Evolutionary conservation across 2,888 invertebrate species (phyloP).

Genomic region (Hyles lineata): DNA sequence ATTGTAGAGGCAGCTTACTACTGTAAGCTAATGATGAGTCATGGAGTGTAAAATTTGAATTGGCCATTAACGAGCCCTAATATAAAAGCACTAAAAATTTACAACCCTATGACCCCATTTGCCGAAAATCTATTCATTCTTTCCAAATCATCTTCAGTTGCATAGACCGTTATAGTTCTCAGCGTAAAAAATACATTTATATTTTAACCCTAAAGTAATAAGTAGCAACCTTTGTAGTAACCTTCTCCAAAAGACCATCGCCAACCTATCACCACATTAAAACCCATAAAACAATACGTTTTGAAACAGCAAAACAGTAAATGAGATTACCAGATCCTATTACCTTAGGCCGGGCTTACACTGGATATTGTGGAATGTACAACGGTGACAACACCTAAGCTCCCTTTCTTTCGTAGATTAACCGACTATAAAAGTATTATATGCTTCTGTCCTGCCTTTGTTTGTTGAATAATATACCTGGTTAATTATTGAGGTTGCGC

Average conservation of each 20-base stretch:
- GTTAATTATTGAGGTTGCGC: not conserved
- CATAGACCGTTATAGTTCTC: too few species aligned
- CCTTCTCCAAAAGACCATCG: not conserved
- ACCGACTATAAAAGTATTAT: not conserved
- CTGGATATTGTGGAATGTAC: constrained; percentile 20
- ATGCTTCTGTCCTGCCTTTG: not conserved
- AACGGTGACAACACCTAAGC: constrained; percentile 8
- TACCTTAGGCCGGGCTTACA: constrained; percentile 31
- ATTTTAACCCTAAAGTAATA: too few species aligned
- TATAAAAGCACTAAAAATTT: too few species aligned
- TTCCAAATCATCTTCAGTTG: too few species aligned
- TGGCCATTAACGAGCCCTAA: too few species aligned
- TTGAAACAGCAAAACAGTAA: constrained; percentile 29
- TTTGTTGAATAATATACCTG: not conserved
- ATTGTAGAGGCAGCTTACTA: too few species aligned
- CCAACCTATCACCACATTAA: not conserved
- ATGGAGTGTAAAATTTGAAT: too few species aligned
- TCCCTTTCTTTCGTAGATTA: constrained; percentile 21
- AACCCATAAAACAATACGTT: constrained; percentile 24
- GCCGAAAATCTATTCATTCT: too few species aligned
- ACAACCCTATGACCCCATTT: too few species aligned
- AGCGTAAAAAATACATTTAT: too few species aligned
- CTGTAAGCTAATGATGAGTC: too few species aligned
- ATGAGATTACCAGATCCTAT: constrained; percentile 37
- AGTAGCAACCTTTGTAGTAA: not conserved